Evolutionary conservation across 2,888 invertebrate genomes (phyloP).

Genomic region (Luperina nickerlii): DNA sequence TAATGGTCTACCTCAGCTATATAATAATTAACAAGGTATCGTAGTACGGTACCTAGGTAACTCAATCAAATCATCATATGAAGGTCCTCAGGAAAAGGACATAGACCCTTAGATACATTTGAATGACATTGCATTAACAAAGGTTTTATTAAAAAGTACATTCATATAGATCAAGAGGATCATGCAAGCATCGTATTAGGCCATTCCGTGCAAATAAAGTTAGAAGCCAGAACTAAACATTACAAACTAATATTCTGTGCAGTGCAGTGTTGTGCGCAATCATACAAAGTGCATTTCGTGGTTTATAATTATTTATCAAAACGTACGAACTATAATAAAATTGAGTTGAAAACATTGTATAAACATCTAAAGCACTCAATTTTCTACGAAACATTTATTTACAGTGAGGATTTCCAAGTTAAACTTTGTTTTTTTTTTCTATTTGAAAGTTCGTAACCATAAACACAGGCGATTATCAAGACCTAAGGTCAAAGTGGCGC

Average conservation of each 20-base stretch:
- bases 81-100: background rate
- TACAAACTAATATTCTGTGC: constrained; percentile 40
- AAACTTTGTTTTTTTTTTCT: constrained; percentile 3
- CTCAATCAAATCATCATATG: background rate
- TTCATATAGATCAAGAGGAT: background rate
- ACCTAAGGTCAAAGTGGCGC: constrained; percentile 55
- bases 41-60: background rate
- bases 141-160: background rate
- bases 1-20: background rate
- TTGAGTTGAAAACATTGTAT: constrained; percentile 20
- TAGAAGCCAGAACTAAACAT: constrained; percentile 29
- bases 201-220: constrained; percentile 60
- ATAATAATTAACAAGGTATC: background rate
- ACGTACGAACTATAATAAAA: constrained; percentile 54
- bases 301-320: constrained; percentile 39
- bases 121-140: background rate
- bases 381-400: constrained; percentile 38
- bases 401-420: constrained; percentile 62
- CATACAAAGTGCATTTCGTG: constrained; percentile 61
- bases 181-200: constrained; percentile 63
- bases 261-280: constrained; percentile 55
- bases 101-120: background rate
- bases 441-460: constrained; percentile 21
- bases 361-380: constrained; percentile 36
- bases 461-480: constrained; percentile 42